A percentile compares a stretch with the other conserved stretches of the same genome.
Evolutionary conservation across 2,888 invertebrate genomes (phyloP).

Genomic region (Congeria kusceri): DNA sequence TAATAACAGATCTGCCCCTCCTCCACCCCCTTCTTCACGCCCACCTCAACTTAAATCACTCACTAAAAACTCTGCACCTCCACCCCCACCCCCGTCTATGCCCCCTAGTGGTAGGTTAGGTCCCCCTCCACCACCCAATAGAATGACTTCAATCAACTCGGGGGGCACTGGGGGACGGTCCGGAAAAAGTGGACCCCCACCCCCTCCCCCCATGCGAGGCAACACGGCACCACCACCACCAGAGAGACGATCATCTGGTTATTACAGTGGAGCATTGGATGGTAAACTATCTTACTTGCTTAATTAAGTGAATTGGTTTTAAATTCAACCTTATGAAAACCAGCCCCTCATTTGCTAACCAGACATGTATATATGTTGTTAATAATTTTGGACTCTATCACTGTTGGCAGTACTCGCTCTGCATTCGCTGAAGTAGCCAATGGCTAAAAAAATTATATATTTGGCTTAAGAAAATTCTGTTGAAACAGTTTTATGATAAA

Average conservation of each 20-base stretch:
- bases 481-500: too few relatives aligned
- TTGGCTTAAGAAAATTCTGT: too few relatives aligned
- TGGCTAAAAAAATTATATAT: too few relatives aligned
- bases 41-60: slow-evolving; percentile 29
- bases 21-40: slow-evolving; percentile 57
- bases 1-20: slow-evolving; percentile 55
- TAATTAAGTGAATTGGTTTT: too few relatives aligned
- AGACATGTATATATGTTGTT: too few relatives aligned
- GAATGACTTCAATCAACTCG: slow-evolving; percentile 23
- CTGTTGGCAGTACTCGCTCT: too few relatives aligned
- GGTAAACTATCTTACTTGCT: slow-evolving; percentile 49
- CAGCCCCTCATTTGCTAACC: too few relatives aligned
- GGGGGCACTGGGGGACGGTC: slow-evolving; percentile 56
- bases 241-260: slow-evolving; percentile 64
- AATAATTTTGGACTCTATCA: too few relatives aligned
- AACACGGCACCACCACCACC: slow-evolving; percentile 69
- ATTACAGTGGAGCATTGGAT: slow-evolving; percentile 72
- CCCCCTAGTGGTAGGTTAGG: slow-evolving; percentile 50
- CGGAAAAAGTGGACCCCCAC: slow-evolving; percentile 66
- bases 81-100: slow-evolving; percentile 36
- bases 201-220: slow-evolving; percentile 73
- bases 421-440: too few relatives aligned
- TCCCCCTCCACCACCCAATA: slow-evolving; percentile 60
- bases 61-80: background rate
- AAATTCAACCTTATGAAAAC: too few relatives aligned